Evolutionary conservation across 2,888 invertebrate genomes (phyloP).

Genomic region (Halocaridina rubra): DNA sequence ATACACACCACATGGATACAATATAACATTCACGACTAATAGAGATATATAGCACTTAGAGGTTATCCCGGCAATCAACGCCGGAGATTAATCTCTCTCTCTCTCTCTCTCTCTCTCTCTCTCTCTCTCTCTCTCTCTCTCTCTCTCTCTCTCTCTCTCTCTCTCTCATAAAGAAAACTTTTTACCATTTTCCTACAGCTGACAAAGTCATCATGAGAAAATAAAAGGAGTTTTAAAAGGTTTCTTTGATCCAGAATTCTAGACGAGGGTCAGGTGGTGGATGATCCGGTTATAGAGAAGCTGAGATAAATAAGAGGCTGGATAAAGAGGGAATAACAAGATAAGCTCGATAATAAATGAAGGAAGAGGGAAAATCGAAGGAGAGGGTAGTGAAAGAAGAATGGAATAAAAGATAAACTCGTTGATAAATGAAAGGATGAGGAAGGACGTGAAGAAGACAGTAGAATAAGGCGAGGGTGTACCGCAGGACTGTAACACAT

Average conservation of each 20-base stretch:
- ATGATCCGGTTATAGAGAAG: background rate
- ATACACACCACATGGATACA: too few species aligned
- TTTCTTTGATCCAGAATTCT: background rate
- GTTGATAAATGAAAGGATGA: too few species aligned
- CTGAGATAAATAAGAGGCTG: background rate
- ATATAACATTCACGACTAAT: too few species aligned
- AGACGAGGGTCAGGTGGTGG: background rate
- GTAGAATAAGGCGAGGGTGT: too few species aligned
- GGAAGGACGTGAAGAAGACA: too few species aligned
- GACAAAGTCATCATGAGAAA: background rate
- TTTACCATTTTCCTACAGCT: background rate
- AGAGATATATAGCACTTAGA: too few species aligned
- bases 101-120: slow-evolving; percentile 15
- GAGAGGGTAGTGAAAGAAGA: too few species aligned
- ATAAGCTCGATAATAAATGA: too few species aligned
- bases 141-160: background rate
- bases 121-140: background rate
- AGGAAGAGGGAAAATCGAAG: too few species aligned
- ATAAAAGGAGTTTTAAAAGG: background rate
- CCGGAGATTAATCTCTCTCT: background rate
- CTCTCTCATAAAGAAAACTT: background rate
- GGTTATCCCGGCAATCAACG: too few species aligned
- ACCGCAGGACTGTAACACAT: too few species aligned
- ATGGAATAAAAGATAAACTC: too few species aligned
- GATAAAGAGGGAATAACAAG: background rate